Conservation (phyloP, 1,140 invertebrate genomes). For the Thaumatotibia leucotreta region DNA sequence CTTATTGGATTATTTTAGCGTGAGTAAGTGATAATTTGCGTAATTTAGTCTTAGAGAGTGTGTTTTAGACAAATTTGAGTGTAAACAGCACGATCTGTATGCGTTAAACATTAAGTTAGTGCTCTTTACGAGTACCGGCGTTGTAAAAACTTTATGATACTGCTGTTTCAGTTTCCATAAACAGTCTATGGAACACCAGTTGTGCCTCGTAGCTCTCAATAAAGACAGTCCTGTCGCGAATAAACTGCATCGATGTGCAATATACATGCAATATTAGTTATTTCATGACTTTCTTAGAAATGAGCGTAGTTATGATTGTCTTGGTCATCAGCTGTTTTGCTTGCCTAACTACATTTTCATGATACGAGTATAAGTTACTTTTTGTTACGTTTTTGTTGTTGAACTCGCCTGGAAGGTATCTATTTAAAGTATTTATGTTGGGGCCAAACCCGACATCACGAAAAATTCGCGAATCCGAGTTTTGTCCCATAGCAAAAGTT, state of each 20-base stretch:
- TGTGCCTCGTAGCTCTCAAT: constrained; percentile 3
- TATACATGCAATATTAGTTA: background rate
- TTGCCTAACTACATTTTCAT: background rate
- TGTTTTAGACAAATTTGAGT: constrained; percentile 28
- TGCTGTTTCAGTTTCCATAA: constrained; percentile 26
- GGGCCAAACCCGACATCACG: no score
- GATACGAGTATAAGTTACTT: background rate
- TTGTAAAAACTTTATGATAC: constrained; percentile 33
- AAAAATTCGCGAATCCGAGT: no score
- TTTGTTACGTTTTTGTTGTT: background rate
- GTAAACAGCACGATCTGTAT: constrained; percentile 25
- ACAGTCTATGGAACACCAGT: constrained; percentile 12
- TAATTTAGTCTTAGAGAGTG: constrained; percentile 30
- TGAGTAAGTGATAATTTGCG: constrained; percentile 62
- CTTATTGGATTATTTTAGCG: constrained; percentile 64
- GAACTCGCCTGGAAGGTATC: no score
- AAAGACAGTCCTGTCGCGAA: background rate
- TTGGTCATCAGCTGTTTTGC: background rate
- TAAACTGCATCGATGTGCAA: background rate
- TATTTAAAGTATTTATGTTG: no score
- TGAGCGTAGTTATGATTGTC: background rate
- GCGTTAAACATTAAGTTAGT: constrained; percentile 32
- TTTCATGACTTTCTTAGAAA: background rate
- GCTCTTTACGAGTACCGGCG: constrained; percentile 26
- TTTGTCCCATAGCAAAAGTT: no score